A percentile compares a stretch with the other conserved stretches of the same genome.
Conservation (phyloP, 2,888 invertebrate genomes). For the Tipula lateralis region DNA sequence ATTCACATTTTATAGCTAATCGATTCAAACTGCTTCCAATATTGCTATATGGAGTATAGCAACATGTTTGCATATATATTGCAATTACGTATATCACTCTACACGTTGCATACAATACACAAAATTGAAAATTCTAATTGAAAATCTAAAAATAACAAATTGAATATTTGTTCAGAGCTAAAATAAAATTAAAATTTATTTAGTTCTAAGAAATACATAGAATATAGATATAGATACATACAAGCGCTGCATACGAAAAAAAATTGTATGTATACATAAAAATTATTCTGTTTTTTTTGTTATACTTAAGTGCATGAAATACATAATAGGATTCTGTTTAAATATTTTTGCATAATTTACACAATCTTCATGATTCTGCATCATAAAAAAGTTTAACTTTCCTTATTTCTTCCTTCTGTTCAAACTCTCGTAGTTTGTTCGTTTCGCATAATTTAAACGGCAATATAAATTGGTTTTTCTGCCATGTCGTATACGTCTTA, state of each 20-base stretch:
- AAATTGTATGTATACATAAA: neutral
- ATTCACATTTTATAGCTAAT: neutral
- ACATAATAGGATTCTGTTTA: conserved; percentile 19
- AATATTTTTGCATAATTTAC: conserved; percentile 24
- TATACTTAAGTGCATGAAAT: neutral
- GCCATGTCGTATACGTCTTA: neutral
- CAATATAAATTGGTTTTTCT: conserved; percentile 7
- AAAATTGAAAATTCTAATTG: conserved; percentile 11
- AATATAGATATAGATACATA: neutral
- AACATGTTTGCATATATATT: neutral
- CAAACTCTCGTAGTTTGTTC: neutral
- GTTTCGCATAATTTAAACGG: conserved; percentile 19
- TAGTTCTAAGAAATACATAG: neutral
- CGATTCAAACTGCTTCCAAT: neutral
- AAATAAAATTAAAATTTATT: neutral
- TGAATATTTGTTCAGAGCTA: conserved; percentile 4
- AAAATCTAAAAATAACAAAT: conserved; percentile 19
- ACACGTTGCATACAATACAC: neutral
- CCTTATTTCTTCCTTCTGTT: neutral
- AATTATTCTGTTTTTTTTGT: neutral
- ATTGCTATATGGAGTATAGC: neutral
- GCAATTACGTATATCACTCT: neutral
- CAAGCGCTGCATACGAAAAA: neutral
- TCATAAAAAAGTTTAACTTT: conserved; percentile 24
- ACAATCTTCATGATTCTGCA: conserved; percentile 24